Evolutionary conservation across 1,140 invertebrate genomes (phyloP), one percentile per base, ranked within the genome.

Genomic region (Oreohelix idahoensis): DNA sequence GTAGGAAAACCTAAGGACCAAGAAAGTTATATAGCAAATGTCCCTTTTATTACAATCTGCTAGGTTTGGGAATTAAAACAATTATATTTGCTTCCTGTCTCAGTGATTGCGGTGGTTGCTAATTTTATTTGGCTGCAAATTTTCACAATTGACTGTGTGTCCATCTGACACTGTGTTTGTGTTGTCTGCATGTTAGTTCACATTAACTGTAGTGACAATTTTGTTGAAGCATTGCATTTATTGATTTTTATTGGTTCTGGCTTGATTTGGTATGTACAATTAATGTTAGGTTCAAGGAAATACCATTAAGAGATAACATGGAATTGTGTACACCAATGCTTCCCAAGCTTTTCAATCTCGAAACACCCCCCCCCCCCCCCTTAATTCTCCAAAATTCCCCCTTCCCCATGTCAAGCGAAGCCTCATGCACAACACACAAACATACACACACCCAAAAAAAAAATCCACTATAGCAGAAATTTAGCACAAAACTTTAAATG

Each of bases 71-170:
- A 58, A 58, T 58, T 2, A 58, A 58, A 4, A 4, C 23, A 58
- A n/a, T 58, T 49, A 11, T 49, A n/a, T 58, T 58, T 58, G 53
- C 32, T 35, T 71, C 32, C 69, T 71, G 69, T 71, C 69, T 71
- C 69, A 71, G 4, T 71, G 10, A 39, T 32, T 32, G 4, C 5
- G 38, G 13, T 71, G 69, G 69, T 26, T 71, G 10, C 11, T 32
- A 20, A 15, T 71, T 71, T 4, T 17, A 71, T 32, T 71, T 11
- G 26, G 23, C 23, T 5, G 5, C 5, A 45, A 45, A 45, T 45
- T 45, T 8, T 45, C 15, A 8, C 15, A 8, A 45, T 45, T 45
- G 5, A 8, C 42, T 45, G 42, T 45, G 15, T 5, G 10, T 58
- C 53, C 17, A 17, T 49, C 45, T 11, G 45, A 49, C 45, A 49